Percentiles rank a stretch among this genome's conserved stretches.
Evolutionary conservation across 2,888 invertebrate species (phyloP).

Genomic region (Tetropium fuscum): DNA sequence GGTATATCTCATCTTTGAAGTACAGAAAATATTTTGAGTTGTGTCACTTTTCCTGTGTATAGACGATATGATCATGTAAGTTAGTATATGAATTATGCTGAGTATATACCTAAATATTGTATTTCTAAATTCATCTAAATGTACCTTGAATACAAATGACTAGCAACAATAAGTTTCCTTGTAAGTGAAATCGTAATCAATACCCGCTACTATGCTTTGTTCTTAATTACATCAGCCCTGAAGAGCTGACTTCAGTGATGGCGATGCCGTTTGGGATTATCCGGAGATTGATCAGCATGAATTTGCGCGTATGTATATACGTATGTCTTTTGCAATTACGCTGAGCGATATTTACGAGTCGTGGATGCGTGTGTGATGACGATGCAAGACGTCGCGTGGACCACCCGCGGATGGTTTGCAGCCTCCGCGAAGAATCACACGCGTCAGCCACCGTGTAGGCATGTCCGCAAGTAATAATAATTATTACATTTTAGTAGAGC

Average conservation of each 20-base stretch:
- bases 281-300: conserved; percentile 8
- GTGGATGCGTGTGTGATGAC: conserved; percentile 39
- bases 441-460: conserved; percentile 4
- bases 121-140: too few relatives aligned
- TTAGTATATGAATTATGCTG: too few relatives aligned
- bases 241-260: not conserved
- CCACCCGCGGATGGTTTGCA: conserved; percentile 34
- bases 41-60: too few relatives aligned
- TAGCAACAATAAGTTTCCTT: too few relatives aligned
- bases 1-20: too few relatives aligned
- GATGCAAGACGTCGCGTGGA: conserved; percentile 37
- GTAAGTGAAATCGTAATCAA: too few relatives aligned
- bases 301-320: conserved; percentile 15
- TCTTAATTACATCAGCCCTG: too few relatives aligned
- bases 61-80: too few relatives aligned
- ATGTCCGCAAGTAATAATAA: conserved; percentile 1
- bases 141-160: too few relatives aligned
- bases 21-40: too few relatives aligned
- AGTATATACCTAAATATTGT: too few relatives aligned
- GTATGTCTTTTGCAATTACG: conserved; percentile 32
- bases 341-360: conserved; percentile 33
- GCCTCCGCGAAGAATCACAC: conserved; percentile 10
- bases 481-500: not conserved
- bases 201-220: too few relatives aligned
- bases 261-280: not conserved